Evolutionary conservation across 1,140 invertebrate genomes (phyloP).

Genomic region (Sinella curviseta): DNA sequence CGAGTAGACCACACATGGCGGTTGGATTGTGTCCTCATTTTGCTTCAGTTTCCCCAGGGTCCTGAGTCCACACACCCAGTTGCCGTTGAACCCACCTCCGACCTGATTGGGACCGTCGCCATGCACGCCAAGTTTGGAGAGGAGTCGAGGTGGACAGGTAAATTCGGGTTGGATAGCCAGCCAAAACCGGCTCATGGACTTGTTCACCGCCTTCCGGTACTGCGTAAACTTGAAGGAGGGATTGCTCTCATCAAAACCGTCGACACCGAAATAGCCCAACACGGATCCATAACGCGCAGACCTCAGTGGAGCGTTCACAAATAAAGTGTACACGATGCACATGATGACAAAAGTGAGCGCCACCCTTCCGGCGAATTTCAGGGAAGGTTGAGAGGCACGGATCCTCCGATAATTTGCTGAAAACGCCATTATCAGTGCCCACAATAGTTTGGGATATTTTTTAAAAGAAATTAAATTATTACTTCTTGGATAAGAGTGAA

Average conservation of each 20-base stretch:
- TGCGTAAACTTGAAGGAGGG: background rate
- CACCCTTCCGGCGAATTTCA: background rate
- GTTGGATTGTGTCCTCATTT: too few species aligned
- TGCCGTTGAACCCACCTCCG: background rate
- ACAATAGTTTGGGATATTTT: too few species aligned
- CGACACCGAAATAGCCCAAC: too few species aligned
- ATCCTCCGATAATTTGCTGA: background rate
- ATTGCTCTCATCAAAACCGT: too few species aligned
- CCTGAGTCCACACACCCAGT: background rate
- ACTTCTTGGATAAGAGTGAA: too few species aligned
- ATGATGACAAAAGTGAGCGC: background rate
- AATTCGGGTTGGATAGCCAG: background rate
- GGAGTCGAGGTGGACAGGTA: background rate
- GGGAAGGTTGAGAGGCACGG: background rate
- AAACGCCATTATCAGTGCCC: background rate
- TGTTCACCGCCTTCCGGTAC: background rate
- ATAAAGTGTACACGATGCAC: background rate
- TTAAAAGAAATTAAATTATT: too few species aligned
- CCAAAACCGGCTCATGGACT: background rate
- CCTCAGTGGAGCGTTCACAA: background rate
- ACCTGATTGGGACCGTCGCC: too few species aligned
- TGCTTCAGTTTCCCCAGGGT: background rate
- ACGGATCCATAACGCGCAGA: background rate
- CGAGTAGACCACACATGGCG: background rate
- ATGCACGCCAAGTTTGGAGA: background rate